Conservation (phyloP, 2,888 invertebrate species). For the Caenorhabditis macrosperma region DNA sequence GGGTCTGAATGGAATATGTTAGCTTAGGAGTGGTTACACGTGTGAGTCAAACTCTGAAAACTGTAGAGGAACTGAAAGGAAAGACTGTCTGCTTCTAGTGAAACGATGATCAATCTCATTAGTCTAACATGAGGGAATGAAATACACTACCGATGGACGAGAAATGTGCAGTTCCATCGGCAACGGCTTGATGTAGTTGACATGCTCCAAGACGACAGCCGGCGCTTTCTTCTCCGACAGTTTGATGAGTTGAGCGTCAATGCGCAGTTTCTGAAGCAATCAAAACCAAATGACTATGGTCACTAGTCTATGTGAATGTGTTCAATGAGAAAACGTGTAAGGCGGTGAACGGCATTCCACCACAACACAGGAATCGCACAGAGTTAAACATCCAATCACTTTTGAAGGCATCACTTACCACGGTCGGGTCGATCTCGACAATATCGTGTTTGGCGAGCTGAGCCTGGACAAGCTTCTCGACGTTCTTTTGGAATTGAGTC, state of each 20-base stretch:
- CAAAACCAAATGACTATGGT: slow-evolving; percentile 31
- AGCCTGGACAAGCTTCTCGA: slow-evolving; percentile 67
- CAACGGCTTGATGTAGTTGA: slow-evolving; percentile 66
- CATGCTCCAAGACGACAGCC: slow-evolving; percentile 61
- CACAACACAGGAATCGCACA: slow-evolving; percentile 26
- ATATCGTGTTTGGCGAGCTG: slow-evolving; percentile 64
- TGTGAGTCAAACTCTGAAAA: no score
- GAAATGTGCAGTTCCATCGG: slow-evolving; percentile 67
- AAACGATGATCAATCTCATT: slow-evolving; percentile 3
- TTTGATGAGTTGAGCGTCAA: slow-evolving; percentile 70
- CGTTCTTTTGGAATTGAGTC: slow-evolving; percentile 69
- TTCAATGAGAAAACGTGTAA: slow-evolving; percentile 14
- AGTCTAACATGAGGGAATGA: slow-evolving; percentile 14
- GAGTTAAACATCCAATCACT: not conserved
- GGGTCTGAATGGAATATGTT: slow-evolving; percentile 56
- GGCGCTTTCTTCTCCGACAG: slow-evolving; percentile 63
- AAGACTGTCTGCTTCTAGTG: not conserved
- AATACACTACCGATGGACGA: slow-evolving; percentile 63
- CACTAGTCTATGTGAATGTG: slow-evolving; percentile 18
- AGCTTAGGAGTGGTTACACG: not conserved
- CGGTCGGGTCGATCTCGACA: slow-evolving; percentile 63
- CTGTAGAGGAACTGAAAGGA: slow-evolving; percentile 12
- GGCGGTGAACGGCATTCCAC: slow-evolving; percentile 33
- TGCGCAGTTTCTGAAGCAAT: slow-evolving; percentile 68
- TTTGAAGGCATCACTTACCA: slow-evolving; percentile 54